phyloP scores from a whole-genome alignment of 1,140 invertebrate species.

The Lethocerus indicus region DNA sequence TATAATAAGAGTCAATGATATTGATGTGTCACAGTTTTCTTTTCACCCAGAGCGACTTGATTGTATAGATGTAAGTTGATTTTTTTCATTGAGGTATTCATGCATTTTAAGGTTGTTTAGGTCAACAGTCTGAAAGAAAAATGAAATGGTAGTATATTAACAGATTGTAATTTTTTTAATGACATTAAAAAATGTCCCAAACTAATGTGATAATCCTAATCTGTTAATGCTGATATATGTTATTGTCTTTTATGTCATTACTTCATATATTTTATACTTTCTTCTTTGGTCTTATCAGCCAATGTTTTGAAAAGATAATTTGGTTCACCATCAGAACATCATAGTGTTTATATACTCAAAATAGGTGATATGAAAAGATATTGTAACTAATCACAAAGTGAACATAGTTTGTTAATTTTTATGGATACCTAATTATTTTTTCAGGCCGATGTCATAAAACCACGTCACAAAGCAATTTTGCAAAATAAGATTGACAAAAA shows the following conservation, averaged over 20 bases:
- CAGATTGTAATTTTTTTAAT: too few relatives aligned
- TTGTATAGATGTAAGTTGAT: conserved; percentile 43
- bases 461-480: conserved; percentile 55
- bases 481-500: conserved; percentile 54
- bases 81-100: too few relatives aligned
- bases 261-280: background rate
- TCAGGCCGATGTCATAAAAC: conserved; percentile 42
- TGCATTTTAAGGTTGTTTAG: too few relatives aligned
- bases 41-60: conserved; percentile 59
- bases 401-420: background rate
- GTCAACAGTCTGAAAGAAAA: too few relatives aligned
- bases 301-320: too few relatives aligned
- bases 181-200: too few relatives aligned
- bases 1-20: conserved; percentile 66
- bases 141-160: too few relatives aligned
- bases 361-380: background rate
- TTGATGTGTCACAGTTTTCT: conserved; percentile 55
- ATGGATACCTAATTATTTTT: conserved; percentile 3
- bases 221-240: too few relatives aligned
- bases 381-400: background rate
- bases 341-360: too few relatives aligned
- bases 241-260: background rate
- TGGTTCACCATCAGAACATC: too few relatives aligned
- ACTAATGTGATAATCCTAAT: too few relatives aligned
- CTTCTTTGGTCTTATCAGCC: background rate